Evolutionary conservation across 2,113 vertebrate genomes (phyloP).

Genomic region (Ceyx cyanopectus): DNA sequence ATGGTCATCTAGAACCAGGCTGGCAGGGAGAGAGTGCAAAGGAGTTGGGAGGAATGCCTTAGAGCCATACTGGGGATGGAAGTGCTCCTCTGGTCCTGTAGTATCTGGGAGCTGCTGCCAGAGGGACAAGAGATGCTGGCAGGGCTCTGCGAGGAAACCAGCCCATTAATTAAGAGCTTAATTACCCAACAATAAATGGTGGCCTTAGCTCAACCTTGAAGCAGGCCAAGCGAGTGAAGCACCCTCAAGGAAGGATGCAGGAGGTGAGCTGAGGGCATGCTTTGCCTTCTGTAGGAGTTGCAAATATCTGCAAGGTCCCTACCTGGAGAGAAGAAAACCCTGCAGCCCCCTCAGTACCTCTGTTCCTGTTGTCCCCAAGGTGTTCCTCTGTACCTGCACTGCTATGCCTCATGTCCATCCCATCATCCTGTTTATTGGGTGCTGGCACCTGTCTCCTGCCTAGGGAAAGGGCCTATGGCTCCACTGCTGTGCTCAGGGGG

Average conservation of each 20-base stretch:
- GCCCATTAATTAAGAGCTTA: slow-evolving; percentile 38
- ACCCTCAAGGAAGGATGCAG: neutral
- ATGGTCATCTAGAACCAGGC: neutral
- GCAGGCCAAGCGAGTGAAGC: neutral
- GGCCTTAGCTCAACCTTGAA: slow-evolving; percentile 51
- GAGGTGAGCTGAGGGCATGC: neutral
- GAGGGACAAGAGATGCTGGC: neutral
- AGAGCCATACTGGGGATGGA: neutral
- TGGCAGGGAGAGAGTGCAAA: neutral
- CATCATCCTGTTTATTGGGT: neutral
- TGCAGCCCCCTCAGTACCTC: neutral
- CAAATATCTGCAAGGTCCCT: neutral
- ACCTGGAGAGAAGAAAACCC: neutral
- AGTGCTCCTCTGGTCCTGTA: neutral
- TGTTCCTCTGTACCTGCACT: neutral
- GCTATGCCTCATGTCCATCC: fast-evolving
- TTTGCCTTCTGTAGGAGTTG: neutral
- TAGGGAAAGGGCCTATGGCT: neutral
- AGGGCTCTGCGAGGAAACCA: slow-evolving; percentile 5
- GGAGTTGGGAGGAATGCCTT: neutral
- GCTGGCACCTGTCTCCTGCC: neutral
- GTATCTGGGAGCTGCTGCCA: neutral
- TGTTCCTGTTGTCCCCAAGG: neutral
- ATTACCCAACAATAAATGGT: slow-evolving; percentile 16
- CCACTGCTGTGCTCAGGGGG: fast-evolving